Conservation (phyloP, 1,140 invertebrate species). For the Myzus persicae region DNA sequence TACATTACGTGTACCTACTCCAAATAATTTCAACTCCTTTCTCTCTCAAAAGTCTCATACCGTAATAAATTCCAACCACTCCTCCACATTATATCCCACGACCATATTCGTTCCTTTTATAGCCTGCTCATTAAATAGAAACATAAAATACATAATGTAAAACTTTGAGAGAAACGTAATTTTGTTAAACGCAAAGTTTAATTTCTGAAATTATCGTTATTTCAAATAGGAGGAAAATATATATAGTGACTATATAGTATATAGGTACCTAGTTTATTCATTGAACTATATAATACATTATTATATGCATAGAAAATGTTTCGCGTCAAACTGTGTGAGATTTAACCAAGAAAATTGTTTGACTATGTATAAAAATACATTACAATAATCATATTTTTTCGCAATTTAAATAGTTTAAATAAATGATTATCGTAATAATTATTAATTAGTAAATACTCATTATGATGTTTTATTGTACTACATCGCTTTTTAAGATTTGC, state of each 20-base stretch:
- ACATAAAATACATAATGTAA: conserved; percentile 1
- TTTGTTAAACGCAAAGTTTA: not conserved
- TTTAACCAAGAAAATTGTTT: not conserved
- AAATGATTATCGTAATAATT: not conserved
- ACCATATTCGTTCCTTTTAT: not conserved
- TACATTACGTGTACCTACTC: not conserved
- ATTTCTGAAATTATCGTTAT: conserved; percentile 11
- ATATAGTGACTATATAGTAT: not conserved
- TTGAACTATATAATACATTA: not conserved
- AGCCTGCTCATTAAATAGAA: conserved; percentile 18
- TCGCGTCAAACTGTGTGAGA: not conserved
- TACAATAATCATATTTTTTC: not conserved
- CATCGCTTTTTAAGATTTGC: not conserved
- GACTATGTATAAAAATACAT: not conserved
- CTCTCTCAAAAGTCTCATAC: conserved; percentile 5
- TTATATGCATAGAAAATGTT: not conserved
- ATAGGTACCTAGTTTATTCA: not conserved
- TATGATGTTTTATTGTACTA: not conserved
- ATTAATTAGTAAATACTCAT: too few relatives aligned
- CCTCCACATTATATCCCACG: not conserved
- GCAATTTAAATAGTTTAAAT: not conserved
- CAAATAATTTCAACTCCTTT: conserved; percentile 27
- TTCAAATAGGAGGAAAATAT: not conserved
- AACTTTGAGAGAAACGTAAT: conserved; percentile 19
- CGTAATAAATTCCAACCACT: conserved; percentile 32